These are phyloP conservation scores for Catajapyx aquilonaris DNA, from an alignment of 1,140 invertebrate genomes.

Conservation along the genomic window DNA sequence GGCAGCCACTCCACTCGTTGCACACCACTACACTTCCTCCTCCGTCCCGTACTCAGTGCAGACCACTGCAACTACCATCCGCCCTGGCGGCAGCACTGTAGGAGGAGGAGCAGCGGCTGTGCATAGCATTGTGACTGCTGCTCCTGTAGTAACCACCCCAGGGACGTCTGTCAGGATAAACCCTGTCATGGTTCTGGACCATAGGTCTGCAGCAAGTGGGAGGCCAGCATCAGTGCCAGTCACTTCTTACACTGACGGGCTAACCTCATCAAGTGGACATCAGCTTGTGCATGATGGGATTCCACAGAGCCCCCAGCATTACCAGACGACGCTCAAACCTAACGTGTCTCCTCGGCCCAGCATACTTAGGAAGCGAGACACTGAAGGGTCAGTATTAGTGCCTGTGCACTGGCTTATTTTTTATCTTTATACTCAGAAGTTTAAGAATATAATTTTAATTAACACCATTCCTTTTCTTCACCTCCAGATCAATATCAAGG, in stretches of 20 bases:
- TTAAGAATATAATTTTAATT: background rate
- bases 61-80: too few relatives aligned
- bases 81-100: too few relatives aligned
- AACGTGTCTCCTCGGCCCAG: constrained; percentile 42
- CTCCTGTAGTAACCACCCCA: too few relatives aligned
- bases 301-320: constrained; percentile 6
- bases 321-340: constrained; percentile 21
- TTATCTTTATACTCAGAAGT: background rate
- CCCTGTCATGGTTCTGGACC: constrained; percentile 12
- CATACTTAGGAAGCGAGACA: constrained; percentile 40
- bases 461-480: background rate
- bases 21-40: too few relatives aligned
- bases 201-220: too few relatives aligned
- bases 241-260: background rate
- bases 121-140: too few relatives aligned
- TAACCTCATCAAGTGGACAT: background rate
- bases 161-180: constrained; percentile 6
- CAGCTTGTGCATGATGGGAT: background rate
- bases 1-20: too few relatives aligned
- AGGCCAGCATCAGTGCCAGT: background rate
- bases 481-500: background rate
- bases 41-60: too few relatives aligned
- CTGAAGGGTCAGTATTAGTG: constrained; percentile 24
- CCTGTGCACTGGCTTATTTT: background rate
- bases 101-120: too few relatives aligned